Percentiles rank a stretch among this genome's conserved stretches.
Evolutionary conservation across 1,140 invertebrate species (phyloP).

Genomic region (Acromyrmex heyeri): DNA sequence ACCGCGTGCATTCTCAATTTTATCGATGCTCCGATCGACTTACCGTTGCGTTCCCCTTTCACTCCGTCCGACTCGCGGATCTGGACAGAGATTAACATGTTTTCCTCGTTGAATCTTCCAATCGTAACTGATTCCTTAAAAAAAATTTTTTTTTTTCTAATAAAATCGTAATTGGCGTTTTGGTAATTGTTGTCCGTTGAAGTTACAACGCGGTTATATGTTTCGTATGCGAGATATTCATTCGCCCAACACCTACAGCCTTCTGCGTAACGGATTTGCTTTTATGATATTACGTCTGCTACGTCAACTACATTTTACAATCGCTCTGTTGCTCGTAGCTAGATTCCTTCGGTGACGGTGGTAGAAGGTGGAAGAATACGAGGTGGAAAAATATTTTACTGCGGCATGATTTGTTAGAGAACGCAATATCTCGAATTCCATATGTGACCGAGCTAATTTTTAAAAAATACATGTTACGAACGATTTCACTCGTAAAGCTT

Average conservation of each 20-base stretch:
- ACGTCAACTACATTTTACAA: constrained; percentile 54
- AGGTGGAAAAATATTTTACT: constrained; percentile 63
- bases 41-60: constrained; percentile 56
- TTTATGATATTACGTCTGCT: constrained; percentile 45
- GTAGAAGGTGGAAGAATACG: neutral
- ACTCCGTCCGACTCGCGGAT: constrained; percentile 36
- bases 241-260: neutral
- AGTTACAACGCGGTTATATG: neutral
- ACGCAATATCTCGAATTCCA: constrained; percentile 22
- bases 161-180: neutral
- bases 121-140: neutral
- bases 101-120: neutral
- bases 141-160: neutral
- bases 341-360: neutral
- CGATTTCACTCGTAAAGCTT: neutral
- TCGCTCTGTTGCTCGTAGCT: constrained; percentile 47
- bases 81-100: neutral
- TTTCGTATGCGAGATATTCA: neutral
- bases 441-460: constrained; percentile 11
- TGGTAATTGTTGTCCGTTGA: neutral
- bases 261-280: constrained; percentile 26
- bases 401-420: neutral
- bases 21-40: constrained; percentile 81
- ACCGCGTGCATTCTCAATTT: constrained; percentile 82
- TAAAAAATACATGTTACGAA: neutral